Conservation (phyloP, 2,797 vertebrate genomes). For the Schizopygopsis pylzovi region DNA sequence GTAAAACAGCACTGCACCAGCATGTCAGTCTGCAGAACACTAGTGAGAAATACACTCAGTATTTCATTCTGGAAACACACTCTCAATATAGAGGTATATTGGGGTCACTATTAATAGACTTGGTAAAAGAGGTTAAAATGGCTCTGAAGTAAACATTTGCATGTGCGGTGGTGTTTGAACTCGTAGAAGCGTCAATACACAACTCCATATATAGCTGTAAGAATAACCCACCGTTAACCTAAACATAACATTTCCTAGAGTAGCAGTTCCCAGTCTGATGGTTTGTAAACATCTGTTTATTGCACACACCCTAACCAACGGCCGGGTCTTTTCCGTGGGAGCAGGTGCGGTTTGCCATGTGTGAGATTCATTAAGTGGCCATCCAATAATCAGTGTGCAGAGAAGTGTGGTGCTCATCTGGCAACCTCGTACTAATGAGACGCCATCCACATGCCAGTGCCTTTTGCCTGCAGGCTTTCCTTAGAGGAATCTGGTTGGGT, state of each 20-base stretch:
- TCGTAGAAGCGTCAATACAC: background rate
- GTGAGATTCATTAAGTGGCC: constrained; percentile 43
- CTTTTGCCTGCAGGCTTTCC: constrained; percentile 18
- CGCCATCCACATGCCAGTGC: background rate
- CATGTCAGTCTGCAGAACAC: background rate
- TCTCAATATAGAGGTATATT: background rate
- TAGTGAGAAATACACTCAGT: background rate
- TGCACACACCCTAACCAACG: background rate
- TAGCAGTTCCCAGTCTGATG: constrained; percentile 43
- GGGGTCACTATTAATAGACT: background rate
- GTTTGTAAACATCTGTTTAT: constrained; percentile 50
- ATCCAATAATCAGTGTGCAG: constrained; percentile 39
- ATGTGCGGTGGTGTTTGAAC: background rate
- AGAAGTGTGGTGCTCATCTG: constrained; percentile 45
- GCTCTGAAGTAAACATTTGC: constrained; percentile 16
- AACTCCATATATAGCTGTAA: constrained; percentile 1
- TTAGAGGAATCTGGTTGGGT: constrained; percentile 15
- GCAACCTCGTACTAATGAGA: constrained; percentile 48
- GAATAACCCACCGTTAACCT: background rate
- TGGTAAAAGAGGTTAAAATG: background rate
- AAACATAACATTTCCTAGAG: constrained; percentile 17
- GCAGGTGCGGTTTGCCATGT: constrained; percentile 41
- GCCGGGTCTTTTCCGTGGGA: too few species aligned
- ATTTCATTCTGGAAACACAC: background rate
- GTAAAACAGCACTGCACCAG: background rate